These are phyloP conservation scores for Protobothrops mucrosquamatus DNA, from an alignment of 2,113 vertebrate genomes.

Conservation along the genomic window DNA sequence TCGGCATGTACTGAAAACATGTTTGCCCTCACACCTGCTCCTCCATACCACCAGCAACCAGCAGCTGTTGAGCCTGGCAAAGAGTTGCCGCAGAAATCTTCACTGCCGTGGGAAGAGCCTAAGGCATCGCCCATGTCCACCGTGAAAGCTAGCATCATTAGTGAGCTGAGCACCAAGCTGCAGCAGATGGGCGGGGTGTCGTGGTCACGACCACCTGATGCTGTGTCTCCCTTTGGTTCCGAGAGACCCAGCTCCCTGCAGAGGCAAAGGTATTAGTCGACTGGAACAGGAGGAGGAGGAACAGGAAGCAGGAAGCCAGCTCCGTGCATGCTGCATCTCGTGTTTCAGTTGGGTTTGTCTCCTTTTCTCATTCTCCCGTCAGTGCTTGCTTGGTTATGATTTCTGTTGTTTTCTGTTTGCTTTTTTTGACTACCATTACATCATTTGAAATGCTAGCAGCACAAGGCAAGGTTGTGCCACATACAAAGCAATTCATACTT, in stretches of 20 bases:
- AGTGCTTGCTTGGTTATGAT: constrained; percentile 14
- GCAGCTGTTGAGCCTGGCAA: constrained; percentile 37
- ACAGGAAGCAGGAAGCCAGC: constrained; percentile 4
- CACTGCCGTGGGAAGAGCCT: constrained; percentile 68
- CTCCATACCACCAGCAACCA: constrained; percentile 36
- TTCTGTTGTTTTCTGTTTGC: constrained; percentile 1
- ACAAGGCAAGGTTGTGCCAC: neutral
- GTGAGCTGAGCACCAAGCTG: constrained; percentile 88
- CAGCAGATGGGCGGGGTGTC: constrained; percentile 82
- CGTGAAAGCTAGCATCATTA: constrained; percentile 90
- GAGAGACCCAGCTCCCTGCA: constrained; percentile 69
- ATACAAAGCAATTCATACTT: neutral
- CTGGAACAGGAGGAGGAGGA: constrained; percentile 28
- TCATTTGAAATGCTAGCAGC: constrained; percentile 1
- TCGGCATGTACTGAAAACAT: constrained; percentile 61
- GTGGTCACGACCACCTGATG: constrained; percentile 72
- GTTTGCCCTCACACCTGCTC: constrained; percentile 59
- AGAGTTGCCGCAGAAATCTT: constrained; percentile 50
- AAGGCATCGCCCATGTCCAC: constrained; percentile 71
- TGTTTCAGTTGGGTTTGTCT: constrained; percentile 40
- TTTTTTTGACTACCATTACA: constrained; percentile 19
- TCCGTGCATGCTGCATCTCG: constrained; percentile 28
- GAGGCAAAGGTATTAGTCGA: constrained; percentile 63
- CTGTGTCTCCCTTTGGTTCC: constrained; percentile 63
- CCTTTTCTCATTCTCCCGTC: constrained; percentile 30